phyloP scores from a whole-genome alignment of 2,888 invertebrate species.

The Cheilosia pagana region DNA sequence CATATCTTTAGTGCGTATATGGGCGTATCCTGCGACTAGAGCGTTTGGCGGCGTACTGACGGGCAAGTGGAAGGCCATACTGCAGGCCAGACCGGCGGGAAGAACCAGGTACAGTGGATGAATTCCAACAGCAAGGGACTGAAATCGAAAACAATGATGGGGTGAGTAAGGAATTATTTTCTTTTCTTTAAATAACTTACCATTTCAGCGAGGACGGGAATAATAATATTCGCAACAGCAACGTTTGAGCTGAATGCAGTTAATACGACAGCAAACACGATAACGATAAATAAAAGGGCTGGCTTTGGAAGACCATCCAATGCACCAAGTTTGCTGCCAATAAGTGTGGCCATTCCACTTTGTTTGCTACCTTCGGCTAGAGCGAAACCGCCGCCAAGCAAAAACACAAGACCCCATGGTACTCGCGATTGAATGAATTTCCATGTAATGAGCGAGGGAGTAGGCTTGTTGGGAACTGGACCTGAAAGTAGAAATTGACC shows the following conservation, averaged over 20 bases:
- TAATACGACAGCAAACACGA: slow-evolving; percentile 89
- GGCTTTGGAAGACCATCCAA: slow-evolving; percentile 87
- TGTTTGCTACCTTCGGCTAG: slow-evolving; percentile 93
- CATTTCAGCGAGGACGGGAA: slow-evolving; percentile 93
- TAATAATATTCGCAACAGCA: slow-evolving; percentile 93
- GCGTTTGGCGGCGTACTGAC: slow-evolving; percentile 98
- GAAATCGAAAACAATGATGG: slow-evolving; percentile 55
- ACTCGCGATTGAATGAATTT: slow-evolving; percentile 92
- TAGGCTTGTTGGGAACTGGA: slow-evolving; percentile 85
- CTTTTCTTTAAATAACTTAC: slow-evolving; percentile 81
- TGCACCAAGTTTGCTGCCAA: slow-evolving; percentile 89
- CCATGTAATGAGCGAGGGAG: slow-evolving; percentile 92
- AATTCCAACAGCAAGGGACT: slow-evolving; percentile 89
- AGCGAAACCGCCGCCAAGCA: slow-evolving; percentile 96
- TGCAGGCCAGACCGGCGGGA: slow-evolving; percentile 94
- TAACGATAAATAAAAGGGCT: slow-evolving; percentile 89
- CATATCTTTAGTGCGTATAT: slow-evolving; percentile 92
- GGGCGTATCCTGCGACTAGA: slow-evolving; percentile 93
- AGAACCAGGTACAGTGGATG: slow-evolving; percentile 96
- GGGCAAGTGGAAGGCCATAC: slow-evolving; percentile 96
- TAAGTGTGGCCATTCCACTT: slow-evolving; percentile 90
- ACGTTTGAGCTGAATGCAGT: slow-evolving; percentile 97
- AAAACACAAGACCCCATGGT: slow-evolving; percentile 95
- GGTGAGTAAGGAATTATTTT: too few relatives aligned
- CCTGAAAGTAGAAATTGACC: slow-evolving; percentile 68